These are phyloP conservation scores for Selenia dentaria DNA, from an alignment of 2,888 invertebrate genomes.

Conservation along the genomic window DNA sequence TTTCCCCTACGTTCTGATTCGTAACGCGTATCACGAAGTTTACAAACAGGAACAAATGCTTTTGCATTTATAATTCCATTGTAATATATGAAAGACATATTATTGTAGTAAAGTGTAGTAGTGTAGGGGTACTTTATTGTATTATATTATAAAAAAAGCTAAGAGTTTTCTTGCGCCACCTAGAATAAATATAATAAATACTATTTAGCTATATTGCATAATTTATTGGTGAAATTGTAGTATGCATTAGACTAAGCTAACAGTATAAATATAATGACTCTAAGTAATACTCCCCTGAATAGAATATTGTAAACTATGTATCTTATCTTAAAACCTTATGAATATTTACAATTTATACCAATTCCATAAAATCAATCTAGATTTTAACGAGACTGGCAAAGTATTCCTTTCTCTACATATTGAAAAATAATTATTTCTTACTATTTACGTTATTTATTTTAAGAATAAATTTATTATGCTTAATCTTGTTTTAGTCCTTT, in stretches of 20 bases:
- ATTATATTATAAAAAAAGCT: not conserved
- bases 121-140: conserved; percentile 12
- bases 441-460: conserved; percentile 3
- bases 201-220: too few species aligned
- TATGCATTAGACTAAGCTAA: conserved; percentile 23
- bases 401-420: conserved; percentile 47
- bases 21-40: conserved; percentile 99
- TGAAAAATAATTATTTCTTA: not conserved
- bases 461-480: too few species aligned
- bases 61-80: conserved; percentile 66
- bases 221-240: too few species aligned
- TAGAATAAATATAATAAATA: too few species aligned
- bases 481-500: too few species aligned
- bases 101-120: conserved; percentile 15
- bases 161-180: conserved; percentile 6
- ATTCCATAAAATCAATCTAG: conserved; percentile 26
- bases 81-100: conserved; percentile 41
- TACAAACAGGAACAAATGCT: conserved; percentile 93
- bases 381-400: conserved; percentile 62
- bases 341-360: too few species aligned
- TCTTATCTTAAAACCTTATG: conserved; percentile 5
- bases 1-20: conserved; percentile 98
- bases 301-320: not conserved
- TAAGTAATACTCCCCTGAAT: too few species aligned
- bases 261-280: too few species aligned